A percentile compares a stretch with the other conserved stretches of the same genome.
Evolutionary conservation across 2,888 invertebrate genomes (phyloP).

Genomic region (Drosophila suboccidentalis): DNA sequence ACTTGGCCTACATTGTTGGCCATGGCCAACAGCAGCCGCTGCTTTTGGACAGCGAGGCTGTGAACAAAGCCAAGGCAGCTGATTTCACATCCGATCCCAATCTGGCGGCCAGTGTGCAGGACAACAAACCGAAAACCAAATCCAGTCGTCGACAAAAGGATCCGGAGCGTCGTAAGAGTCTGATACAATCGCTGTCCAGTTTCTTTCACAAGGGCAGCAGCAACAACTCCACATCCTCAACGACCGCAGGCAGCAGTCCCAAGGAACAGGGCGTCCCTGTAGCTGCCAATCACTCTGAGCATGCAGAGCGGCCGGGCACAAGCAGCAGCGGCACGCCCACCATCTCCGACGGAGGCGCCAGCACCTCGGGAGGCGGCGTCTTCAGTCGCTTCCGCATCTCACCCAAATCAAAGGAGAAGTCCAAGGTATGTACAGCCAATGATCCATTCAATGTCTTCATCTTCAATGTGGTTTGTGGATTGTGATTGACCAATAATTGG

Average conservation of each 20-base stretch:
- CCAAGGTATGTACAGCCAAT: constrained; percentile 87
- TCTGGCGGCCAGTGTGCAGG: constrained; percentile 74
- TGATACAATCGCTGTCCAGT: constrained; percentile 93
- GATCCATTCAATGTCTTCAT: not conserved
- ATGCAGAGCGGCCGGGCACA: constrained; percentile 87
- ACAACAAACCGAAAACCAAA: constrained; percentile 61
- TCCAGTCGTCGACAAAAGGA: constrained; percentile 86
- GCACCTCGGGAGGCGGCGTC: constrained; percentile 72
- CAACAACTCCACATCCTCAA: constrained; percentile 49
- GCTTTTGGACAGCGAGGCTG: constrained; percentile 54
- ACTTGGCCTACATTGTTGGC: constrained; percentile 79
- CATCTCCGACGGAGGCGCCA: constrained; percentile 64
- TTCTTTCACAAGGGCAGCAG: constrained; percentile 91
- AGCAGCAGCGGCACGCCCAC: constrained; percentile 81
- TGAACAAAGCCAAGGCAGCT: constrained; percentile 60
- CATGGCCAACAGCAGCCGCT: constrained; percentile 56
- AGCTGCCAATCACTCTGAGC: constrained; percentile 87
- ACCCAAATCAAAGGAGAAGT: constrained; percentile 88
- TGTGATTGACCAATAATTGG: constrained; percentile 12
- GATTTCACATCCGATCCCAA: constrained; percentile 88
- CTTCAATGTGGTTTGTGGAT: not conserved
- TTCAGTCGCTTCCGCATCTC: constrained; percentile 88
- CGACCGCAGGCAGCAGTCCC: constrained; percentile 35
- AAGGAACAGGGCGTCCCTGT: constrained; percentile 76
- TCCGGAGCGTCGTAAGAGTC: constrained; percentile 91